phyloP scores from a whole-genome alignment of 2,113 vertebrate genomes.

The Silurus glanis region DNA sequence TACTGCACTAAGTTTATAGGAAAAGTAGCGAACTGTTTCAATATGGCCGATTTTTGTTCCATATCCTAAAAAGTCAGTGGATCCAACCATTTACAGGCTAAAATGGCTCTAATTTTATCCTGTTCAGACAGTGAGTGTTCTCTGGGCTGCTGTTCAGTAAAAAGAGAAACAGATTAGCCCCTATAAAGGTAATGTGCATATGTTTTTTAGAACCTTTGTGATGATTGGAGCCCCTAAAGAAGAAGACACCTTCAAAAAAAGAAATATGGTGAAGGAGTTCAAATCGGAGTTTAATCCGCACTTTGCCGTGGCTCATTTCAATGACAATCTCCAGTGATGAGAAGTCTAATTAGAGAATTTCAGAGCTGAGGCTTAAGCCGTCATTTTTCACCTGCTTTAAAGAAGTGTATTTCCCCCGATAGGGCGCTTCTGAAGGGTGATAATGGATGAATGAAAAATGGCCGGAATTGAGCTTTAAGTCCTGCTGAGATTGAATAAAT shows the following conservation, averaged over 20 bases:
- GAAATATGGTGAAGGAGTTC: constrained; percentile 35
- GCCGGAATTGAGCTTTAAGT: constrained; percentile 43
- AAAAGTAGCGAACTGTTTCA: not conserved
- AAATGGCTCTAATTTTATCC: not conserved
- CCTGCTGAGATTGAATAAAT: constrained; percentile 52
- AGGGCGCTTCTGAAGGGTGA: constrained; percentile 45
- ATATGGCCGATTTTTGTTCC: not conserved
- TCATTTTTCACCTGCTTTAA: constrained; percentile 44
- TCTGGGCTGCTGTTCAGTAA: not conserved
- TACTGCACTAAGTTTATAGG: not conserved
- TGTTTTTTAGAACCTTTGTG: not conserved
- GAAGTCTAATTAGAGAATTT: constrained; percentile 60
- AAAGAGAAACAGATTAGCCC: not conserved
- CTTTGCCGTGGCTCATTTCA: constrained; percentile 54
- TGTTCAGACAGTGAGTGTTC: not conserved
- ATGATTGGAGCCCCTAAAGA: constrained; percentile 24
- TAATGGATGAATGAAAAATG: constrained; percentile 57
- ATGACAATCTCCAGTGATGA: constrained; percentile 56
- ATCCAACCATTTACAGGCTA: not conserved
- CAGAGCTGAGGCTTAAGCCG: constrained; percentile 51
- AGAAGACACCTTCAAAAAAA: constrained; percentile 23
- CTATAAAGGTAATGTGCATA: not conserved
- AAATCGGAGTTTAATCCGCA: constrained; percentile 52
- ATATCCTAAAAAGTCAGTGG: not conserved
- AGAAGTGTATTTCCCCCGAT: constrained; percentile 58